Base-by-base conservation (phyloP, 2,113 vertebrate genomes). In the Rafetus swinhoei region DNA sequence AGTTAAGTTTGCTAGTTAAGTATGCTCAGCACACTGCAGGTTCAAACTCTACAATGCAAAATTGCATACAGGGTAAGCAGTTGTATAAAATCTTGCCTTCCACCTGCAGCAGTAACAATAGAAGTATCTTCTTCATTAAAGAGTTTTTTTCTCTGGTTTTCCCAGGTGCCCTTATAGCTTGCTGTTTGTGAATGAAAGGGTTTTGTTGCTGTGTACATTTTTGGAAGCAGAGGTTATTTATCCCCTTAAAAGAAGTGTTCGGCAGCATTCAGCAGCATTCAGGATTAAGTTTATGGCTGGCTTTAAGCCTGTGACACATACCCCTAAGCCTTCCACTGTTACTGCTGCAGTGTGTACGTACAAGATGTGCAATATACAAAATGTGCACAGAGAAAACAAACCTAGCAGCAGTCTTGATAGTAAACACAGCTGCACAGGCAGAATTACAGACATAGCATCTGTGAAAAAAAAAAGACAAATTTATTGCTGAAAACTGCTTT, bases 51-150 rank as follows among this genome's bases (percentile, higher is more conserved):
- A 89, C 29, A 85, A 83, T n/a, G 39, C 79, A 45, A 11, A 83
- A 83, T 57, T 0, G 39, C 45, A 0, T 1, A 35, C 18, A 4
- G 19, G 35, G n/a, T 74, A 19, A 59, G n/a, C 85, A 45, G 85
- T 0, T 62, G 0, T 57, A 57, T 56, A 74, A 84, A 69, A 27
- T 21, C 82, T 39, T 1, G 2, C 18, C 1, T 56, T 6, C 55
- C n/a, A 7, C 18, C 25, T 57, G 1, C 4, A 2, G 55, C 5
- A 53, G 50, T 25, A 83, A 85, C 62, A 0, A 53, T 25, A 79
- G 32, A 29, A 69, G 13, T 54, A 79, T 54, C 79, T 76, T 29
- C 0, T 22, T 50, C 57, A 50, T 32, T 29, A 25, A 60, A n/a
- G 16, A 18, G 39, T 45, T 50, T 60, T 45, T 57, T 35, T 7